Percentiles rank a stretch among this genome's conserved stretches.
Conservation (phyloP, 2,888 invertebrate species). For the Coelinius sp. region DNA sequence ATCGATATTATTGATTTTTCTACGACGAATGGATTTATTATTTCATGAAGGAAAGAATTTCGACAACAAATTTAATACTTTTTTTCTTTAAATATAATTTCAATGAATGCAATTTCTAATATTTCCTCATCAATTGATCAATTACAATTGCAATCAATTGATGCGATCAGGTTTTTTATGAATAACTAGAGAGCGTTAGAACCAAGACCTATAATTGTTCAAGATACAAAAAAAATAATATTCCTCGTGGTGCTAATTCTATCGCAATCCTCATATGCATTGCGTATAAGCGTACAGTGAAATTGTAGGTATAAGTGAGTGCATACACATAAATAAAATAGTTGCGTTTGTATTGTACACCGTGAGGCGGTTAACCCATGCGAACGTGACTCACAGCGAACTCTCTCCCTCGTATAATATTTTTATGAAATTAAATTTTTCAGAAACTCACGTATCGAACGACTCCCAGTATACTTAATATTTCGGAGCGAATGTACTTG, state of each 20-base stretch:
- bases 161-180: not conserved
- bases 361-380: conserved; percentile 18
- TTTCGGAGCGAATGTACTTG: conserved; percentile 21
- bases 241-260: conserved; percentile 4
- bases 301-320: conserved; percentile 2
- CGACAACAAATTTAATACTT: no score
- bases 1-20: no score
- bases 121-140: not conserved
- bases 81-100: no score
- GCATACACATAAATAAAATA: not conserved
- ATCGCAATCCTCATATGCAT: not conserved
- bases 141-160: not conserved
- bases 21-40: no score
- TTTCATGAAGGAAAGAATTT: no score
- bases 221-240: not conserved
- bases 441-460: not conserved
- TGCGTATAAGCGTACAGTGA: conserved; percentile 17
- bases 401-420: not conserved
- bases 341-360: conserved; percentile 3
- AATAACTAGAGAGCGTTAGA: not conserved
- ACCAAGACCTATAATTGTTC: not conserved
- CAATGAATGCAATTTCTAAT: no score
- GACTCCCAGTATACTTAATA: not conserved
- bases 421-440: conserved; percentile 7
- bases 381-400: conserved; percentile 13